Conservation (phyloP, 2,113 vertebrate species). For the Ranitomeya variabilis region DNA sequence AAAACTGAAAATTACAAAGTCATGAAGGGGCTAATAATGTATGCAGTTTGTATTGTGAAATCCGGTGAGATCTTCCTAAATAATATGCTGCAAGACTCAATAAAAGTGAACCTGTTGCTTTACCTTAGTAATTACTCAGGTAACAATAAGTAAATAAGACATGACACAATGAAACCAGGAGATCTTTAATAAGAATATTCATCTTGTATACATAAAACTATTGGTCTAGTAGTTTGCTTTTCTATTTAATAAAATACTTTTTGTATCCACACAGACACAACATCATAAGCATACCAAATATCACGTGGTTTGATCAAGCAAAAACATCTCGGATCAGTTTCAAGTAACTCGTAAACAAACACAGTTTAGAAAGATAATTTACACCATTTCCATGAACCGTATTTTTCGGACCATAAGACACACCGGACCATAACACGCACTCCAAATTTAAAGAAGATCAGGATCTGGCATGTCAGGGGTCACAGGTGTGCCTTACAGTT, state of each 20-base stretch:
- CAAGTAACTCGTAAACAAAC: constrained; percentile 49
- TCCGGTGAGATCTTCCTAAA: too few species aligned
- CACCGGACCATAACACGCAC: too few species aligned
- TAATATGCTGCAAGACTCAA: not conserved
- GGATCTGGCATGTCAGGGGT: too few species aligned
- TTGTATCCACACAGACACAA: constrained; percentile 60
- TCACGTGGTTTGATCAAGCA: constrained; percentile 58
- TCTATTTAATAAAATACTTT: constrained; percentile 44
- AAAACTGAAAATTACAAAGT: too few species aligned
- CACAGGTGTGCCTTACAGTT: too few species aligned
- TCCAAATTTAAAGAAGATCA: too few species aligned
- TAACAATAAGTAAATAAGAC: not conserved
- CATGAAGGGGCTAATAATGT: too few species aligned
- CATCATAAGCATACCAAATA: constrained; percentile 59
- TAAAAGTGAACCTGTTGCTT: not conserved
- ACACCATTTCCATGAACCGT: constrained; percentile 11
- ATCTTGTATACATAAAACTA: constrained; percentile 47
- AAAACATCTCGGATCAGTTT: constrained; percentile 35
- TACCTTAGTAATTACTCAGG: not conserved
- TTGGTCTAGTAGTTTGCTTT: constrained; percentile 25
- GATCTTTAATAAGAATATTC: constrained; percentile 51
- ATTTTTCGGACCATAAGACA: too few species aligned
- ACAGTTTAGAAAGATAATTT: constrained; percentile 32
- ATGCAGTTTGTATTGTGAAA: too few species aligned
- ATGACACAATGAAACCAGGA: constrained; percentile 10